phyloP scores from a whole-genome alignment of 2,113 vertebrate genomes.

The Aleadryas rufinucha region DNA sequence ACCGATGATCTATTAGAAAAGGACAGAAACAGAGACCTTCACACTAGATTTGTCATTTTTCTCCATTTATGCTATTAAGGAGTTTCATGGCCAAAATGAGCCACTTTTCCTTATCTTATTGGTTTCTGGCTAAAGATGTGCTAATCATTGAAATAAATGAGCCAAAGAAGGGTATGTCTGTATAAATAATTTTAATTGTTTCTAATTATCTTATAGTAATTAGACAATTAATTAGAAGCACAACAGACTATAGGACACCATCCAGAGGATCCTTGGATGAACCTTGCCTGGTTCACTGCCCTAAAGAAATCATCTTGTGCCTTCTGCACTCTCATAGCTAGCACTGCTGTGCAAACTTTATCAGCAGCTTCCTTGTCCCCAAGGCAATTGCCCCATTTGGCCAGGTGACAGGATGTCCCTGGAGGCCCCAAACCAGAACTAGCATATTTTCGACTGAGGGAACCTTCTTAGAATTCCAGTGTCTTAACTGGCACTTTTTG shows the following conservation, averaged over 20 bases:
- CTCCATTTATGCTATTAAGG: background rate
- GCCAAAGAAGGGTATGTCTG: background rate
- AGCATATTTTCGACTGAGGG: background rate
- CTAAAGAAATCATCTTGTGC: background rate
- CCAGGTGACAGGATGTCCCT: background rate
- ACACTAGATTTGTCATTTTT: background rate
- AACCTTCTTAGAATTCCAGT: background rate
- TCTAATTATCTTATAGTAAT: background rate
- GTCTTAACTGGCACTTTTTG: background rate
- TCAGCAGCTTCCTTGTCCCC: background rate
- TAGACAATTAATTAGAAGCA: background rate
- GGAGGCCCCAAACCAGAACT: background rate
- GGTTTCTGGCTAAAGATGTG: background rate
- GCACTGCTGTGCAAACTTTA: background rate
- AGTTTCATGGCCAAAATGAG: background rate
- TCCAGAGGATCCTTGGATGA: background rate
- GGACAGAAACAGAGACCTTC: background rate
- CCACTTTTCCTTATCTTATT: background rate
- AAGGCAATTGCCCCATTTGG: background rate
- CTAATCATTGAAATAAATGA: background rate
- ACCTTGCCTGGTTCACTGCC: background rate
- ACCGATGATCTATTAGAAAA: background rate
- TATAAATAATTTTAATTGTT: background rate
- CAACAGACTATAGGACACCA: rapidly evolving
- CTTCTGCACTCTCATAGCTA: background rate